These are phyloP conservation scores for Trissolcus basalis DNA, from an alignment of 1,140 invertebrate genomes.

Conservation along the genomic window DNA sequence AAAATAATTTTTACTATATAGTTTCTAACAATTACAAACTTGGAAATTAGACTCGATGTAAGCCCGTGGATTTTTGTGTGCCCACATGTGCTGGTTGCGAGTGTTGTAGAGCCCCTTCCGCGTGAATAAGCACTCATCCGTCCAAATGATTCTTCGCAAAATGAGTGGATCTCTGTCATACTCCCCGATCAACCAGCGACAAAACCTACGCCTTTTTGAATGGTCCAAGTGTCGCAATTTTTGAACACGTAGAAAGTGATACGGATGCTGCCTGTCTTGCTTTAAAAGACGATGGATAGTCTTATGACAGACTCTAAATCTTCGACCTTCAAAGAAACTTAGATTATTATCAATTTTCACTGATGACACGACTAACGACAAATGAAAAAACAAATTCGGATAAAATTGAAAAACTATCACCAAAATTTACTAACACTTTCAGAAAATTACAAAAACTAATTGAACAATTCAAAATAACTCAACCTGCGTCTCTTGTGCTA, in stretches of 20 bases:
- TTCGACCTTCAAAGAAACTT: not conserved
- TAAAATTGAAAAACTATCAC: no score
- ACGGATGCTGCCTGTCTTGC: not conserved
- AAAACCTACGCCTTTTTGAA: not conserved
- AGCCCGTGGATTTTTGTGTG: conserved; percentile 66
- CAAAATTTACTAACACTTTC: no score
- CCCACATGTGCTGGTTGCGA: conserved; percentile 69
- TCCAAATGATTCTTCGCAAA: conserved; percentile 60
- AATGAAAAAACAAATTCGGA: no score
- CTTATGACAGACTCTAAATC: not conserved
- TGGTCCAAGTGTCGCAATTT: not conserved
- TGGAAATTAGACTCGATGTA: conserved; percentile 45
- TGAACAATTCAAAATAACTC: no score
- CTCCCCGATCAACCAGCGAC: not conserved
- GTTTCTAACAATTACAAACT: not conserved
- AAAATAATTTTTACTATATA: not conserved
- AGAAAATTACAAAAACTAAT: no score
- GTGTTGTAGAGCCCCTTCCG: conserved; percentile 66
- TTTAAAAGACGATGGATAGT: conserved; percentile 1
- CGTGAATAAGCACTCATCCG: conserved; percentile 65
- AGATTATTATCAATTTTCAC: no score
- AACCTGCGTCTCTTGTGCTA: no score
- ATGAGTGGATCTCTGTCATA: conserved; percentile 42
- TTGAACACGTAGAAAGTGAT: conserved; percentile 3
- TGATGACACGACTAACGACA: no score